Percentiles rank a stretch among this genome's conserved stretches.
Evolutionary conservation across 2,888 invertebrate genomes (phyloP).

Genomic region (Heteromyza rotundicornis): DNA sequence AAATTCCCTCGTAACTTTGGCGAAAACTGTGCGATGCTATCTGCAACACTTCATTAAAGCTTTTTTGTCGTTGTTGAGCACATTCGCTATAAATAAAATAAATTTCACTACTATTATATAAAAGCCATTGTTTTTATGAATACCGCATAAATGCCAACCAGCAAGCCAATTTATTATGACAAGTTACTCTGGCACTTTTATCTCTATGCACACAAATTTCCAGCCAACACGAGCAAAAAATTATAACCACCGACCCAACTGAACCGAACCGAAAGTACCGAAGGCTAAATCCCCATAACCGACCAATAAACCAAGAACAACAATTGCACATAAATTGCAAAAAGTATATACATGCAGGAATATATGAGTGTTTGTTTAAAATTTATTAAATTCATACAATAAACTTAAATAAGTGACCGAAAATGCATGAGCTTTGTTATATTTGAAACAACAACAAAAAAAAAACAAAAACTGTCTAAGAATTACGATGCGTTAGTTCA

Average conservation of each 20-base stretch:
- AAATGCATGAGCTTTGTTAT: neutral
- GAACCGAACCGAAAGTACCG: constrained; percentile 1
- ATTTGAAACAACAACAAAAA: constrained; percentile 25
- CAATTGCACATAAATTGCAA: constrained; percentile 21
- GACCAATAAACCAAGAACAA: constrained; percentile 6
- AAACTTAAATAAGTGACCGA: neutral
- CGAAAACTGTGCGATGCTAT: constrained; percentile 11
- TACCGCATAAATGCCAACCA: constrained; percentile 45
- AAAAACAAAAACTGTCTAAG: constrained; percentile 13
- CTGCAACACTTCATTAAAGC: constrained; percentile 21
- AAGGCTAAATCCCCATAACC: neutral
- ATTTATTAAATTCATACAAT: neutral
- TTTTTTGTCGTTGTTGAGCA: neutral
- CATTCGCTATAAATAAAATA: constrained; percentile 28
- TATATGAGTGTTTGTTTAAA: neutral
- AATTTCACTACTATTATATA: constrained; percentile 48
- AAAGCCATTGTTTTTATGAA: constrained; percentile 48
- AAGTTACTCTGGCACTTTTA: constrained; percentile 60
- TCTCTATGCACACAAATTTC: constrained; percentile 55
- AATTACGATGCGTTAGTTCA: constrained; percentile 10
- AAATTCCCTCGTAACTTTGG: neutral
- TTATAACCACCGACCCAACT: constrained; percentile 8
- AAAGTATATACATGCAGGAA: constrained; percentile 1
- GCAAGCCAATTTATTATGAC: constrained; percentile 55
- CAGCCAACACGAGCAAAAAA: constrained; percentile 30